Conservation (phyloP, 2,797 vertebrate genomes). For the Lepus townsendii region DNA sequence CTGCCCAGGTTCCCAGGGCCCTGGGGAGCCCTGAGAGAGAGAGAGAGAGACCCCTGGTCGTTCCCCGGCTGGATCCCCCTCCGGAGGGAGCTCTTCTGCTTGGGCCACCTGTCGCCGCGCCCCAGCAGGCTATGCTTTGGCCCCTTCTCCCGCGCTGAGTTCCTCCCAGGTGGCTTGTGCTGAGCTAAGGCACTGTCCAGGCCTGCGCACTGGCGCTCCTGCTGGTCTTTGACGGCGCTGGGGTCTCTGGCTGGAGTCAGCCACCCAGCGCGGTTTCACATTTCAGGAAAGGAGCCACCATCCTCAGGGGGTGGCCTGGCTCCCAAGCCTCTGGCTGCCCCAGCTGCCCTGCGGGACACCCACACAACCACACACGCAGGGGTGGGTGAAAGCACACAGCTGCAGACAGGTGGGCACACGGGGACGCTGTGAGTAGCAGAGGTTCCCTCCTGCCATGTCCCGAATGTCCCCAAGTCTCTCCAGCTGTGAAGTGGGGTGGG, state of each 20-base stretch:
- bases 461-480: neutral
- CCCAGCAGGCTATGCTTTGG: neutral
- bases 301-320: neutral
- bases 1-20: neutral
- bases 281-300: neutral
- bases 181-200: neutral
- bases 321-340: slow-evolving; percentile 18
- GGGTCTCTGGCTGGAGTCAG: neutral
- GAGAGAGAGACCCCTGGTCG: neutral
- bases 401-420: neutral
- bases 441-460: no score
- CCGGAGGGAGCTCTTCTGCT: neutral
- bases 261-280: neutral
- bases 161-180: neutral
- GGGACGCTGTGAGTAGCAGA: neutral
- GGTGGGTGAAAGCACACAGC: neutral
- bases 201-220: neutral
- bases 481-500: neutral
- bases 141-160: neutral
- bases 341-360: neutral
- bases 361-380: neutral
- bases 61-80: no score
- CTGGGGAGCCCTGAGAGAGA: neutral
- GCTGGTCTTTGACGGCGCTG: neutral
- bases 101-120: neutral